Evolutionary conservation across 1,140 invertebrate species (phyloP), one percentile per base, ranked within the genome.

Genomic region (Drosophila trapezifrons): DNA sequence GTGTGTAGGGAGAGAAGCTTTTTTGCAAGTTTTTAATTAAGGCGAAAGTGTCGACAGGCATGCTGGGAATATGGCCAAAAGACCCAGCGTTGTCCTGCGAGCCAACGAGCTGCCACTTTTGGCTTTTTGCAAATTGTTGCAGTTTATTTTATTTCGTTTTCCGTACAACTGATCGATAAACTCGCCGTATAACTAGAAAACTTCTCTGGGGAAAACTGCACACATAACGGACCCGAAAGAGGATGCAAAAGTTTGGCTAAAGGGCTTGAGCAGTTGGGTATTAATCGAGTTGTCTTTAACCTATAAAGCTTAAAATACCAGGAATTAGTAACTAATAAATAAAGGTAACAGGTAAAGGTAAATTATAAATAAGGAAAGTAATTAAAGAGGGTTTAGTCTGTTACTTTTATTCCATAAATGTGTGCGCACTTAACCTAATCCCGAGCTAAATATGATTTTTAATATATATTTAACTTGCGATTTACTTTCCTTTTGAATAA

Each of bases 11-110:
- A 18, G 35, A 32, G 59, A 38, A 55, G 67, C 54, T 58, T 86
- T 85, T 81, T 76, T 73, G 59, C 77, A 89, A 83, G 84, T 89
- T 87, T 87, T 87, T 89, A 87, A 89, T 87, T 83, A 87, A 87
- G 82, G 83, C 83, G 76, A 87, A 87, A 87, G 83, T 87, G 83
- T 87, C 72, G 80, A 87, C 75, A 76, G 79, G 71, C 82, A 79
- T 59, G 78, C 73, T 74, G 66, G 62, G 60, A 56, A 46, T 65
- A 66, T 51, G 17, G 47, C 59, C 60, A 64, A 42, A 59, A 42
- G 60, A 60, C 37, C n/a, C 63, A 43, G 43, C 46, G 29, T 38
- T 57, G 69, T 64, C 58, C 76, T 79, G 38, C 56, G 29, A 62
- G 60, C 27, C 57, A 64, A 71, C 51, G 42, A 71, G 64, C 66